phyloP scores from a whole-genome alignment of 1,140 invertebrate genomes.

The Akabosia matsudoensis region DNA sequence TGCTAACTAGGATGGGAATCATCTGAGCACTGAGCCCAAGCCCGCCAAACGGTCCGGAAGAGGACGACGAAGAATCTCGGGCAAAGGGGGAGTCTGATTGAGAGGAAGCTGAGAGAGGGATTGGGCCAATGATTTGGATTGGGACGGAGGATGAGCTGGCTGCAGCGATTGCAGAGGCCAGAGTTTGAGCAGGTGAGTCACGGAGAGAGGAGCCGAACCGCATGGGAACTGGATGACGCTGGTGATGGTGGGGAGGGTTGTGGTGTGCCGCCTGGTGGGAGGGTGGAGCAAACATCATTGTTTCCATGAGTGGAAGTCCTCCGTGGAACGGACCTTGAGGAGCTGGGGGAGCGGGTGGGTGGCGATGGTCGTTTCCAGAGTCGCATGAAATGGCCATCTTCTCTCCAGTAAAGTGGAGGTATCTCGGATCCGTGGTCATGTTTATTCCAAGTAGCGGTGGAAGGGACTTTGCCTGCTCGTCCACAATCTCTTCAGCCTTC shows the following conservation, averaged over 20 bases:
- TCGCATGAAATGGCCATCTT: slow-evolving; percentile 81
- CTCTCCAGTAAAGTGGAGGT: slow-evolving; percentile 72
- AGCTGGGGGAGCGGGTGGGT: slow-evolving; percentile 26
- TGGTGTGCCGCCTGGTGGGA: not conserved
- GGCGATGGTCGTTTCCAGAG: slow-evolving; percentile 56
- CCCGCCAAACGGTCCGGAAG: not conserved
- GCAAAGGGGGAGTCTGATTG: not conserved
- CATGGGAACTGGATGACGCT: not conserved
- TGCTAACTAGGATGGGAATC: slow-evolving; percentile 8
- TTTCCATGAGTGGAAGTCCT: not conserved
- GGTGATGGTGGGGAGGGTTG: not conserved
- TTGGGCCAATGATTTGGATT: slow-evolving; percentile 43
- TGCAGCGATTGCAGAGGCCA: slow-evolving; percentile 12
- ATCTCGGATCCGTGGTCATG: slow-evolving; percentile 67
- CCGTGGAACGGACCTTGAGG: slow-evolving; percentile 11
- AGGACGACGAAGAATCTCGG: too few species aligned
- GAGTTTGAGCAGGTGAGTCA: not conserved
- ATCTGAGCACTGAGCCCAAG: slow-evolving; percentile 20
- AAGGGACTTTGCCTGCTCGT: slow-evolving; percentile 66
- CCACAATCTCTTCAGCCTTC: slow-evolving; percentile 73
- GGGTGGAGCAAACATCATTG: slow-evolving; percentile 6
- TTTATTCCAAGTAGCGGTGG: slow-evolving; percentile 64
- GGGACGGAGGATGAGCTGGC: slow-evolving; percentile 29
- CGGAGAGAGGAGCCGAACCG: not conserved
- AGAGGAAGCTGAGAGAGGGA: slow-evolving; percentile 29